Evolutionary conservation across 2,113 vertebrate genomes (phyloP).

Genomic region (Pelvicachromis taeniatus): DNA sequence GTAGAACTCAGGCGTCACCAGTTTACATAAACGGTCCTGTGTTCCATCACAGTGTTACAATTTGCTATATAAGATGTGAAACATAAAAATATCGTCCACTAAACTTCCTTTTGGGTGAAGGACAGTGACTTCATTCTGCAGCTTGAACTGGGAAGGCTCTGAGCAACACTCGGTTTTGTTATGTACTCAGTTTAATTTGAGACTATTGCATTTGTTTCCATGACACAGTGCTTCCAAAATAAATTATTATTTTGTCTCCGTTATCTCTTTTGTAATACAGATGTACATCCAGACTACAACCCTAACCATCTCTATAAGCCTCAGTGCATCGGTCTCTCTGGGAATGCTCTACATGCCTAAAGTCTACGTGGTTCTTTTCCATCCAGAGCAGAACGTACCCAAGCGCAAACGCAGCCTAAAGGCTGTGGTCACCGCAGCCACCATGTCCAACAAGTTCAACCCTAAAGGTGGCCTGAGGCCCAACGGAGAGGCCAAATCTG

Average conservation of each 20-base stretch:
- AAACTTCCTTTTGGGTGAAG: neutral
- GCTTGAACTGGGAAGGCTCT: neutral
- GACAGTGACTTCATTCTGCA: neutral
- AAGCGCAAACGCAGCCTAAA: constrained; percentile 97
- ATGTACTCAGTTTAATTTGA: neutral
- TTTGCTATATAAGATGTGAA: neutral
- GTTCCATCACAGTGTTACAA: neutral
- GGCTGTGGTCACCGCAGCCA: constrained; percentile 91
- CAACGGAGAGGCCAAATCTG: constrained; percentile 94
- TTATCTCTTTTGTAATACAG: constrained; percentile 62
- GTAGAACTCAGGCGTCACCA: neutral
- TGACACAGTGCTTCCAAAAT: neutral
- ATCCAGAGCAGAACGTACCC: constrained; percentile 95
- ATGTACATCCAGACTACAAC: constrained; percentile 97
- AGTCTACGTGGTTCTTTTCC: constrained; percentile 95
- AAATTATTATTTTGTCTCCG: neutral
- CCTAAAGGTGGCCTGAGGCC: constrained; percentile 89
- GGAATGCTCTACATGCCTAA: constrained; percentile 99
- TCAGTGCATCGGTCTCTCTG: constrained; percentile 94
- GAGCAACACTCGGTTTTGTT: neutral
- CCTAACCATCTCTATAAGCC: constrained; percentile 93
- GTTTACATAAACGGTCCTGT: neutral
- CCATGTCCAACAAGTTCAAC: constrained; percentile 98
- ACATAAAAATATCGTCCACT: neutral
- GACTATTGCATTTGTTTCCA: neutral